phyloP scores from a whole-genome alignment of 2,113 vertebrate genomes.

The Hyperoodon ampullatus region DNA sequence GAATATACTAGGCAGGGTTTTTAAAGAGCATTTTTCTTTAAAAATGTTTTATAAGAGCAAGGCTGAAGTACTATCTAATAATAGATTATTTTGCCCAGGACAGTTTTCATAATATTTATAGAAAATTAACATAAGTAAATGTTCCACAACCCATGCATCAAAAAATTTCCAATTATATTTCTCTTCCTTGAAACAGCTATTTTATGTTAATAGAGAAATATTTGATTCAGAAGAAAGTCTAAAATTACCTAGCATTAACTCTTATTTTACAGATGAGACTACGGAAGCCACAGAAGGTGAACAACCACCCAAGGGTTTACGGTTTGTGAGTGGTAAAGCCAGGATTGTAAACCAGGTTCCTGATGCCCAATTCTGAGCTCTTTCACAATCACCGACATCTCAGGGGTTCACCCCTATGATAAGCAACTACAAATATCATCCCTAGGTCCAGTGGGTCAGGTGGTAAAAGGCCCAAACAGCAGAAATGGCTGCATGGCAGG shows the following conservation, averaged over 20 bases:
- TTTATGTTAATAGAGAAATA: not conserved
- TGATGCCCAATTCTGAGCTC: not conserved
- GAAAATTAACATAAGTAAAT: constrained; percentile 4
- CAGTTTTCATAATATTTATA: constrained; percentile 31
- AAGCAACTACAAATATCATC: not conserved
- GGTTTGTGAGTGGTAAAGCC: not conserved
- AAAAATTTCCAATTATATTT: not conserved
- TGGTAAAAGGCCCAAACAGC: not conserved
- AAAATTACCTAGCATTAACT: not conserved
- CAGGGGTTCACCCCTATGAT: not conserved
- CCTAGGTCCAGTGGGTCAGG: not conserved
- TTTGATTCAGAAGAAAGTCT: not conserved
- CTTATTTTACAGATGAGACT: not conserved
- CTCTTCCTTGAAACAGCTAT: not conserved
- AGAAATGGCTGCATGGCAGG: not conserved
- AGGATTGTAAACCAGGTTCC: not conserved
- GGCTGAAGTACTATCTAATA: not conserved
- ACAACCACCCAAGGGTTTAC: not conserved
- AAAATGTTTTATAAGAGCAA: not conserved
- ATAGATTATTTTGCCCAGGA: not conserved
- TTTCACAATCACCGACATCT: not conserved
- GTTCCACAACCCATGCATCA: not conserved
- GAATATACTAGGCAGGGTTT: constrained; percentile 18
- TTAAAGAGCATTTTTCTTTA: not conserved
- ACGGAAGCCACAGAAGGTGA: not conserved